Conservation (phyloP, 2,888 invertebrate species). For the Helicoverpa assulta region DNA sequence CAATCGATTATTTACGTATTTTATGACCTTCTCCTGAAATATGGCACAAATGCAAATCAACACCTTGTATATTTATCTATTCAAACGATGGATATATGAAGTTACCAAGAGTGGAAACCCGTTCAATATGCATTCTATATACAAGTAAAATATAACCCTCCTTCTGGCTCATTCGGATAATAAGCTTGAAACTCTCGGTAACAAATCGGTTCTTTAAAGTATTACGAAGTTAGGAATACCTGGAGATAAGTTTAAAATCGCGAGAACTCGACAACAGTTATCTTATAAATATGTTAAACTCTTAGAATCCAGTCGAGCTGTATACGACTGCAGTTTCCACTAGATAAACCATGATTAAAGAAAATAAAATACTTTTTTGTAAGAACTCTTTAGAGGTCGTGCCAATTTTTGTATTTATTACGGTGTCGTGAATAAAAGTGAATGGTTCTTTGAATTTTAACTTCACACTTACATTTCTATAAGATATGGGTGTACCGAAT, state of each 20-base stretch:
- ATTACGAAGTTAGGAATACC: constrained; percentile 44
- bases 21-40: no score
- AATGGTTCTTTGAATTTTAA: not conserved
- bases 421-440: not conserved
- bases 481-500: no score
- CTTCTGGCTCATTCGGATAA: not conserved
- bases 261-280: constrained; percentile 36
- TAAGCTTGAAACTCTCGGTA: constrained; percentile 25
- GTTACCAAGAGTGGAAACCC: no score
- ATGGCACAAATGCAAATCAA: no score
- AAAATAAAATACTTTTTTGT: constrained; percentile 5
- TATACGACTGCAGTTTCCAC: constrained; percentile 30
- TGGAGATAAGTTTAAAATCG: constrained; percentile 9
- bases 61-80: no score
- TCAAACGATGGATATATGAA: no score
- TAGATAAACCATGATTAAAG: constrained; percentile 3
- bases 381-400: constrained; percentile 14
- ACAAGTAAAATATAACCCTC: no score
- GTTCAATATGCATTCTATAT: no score
- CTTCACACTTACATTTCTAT: not conserved
- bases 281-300: constrained; percentile 56
- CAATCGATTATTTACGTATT: no score
- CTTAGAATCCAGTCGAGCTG: constrained; percentile 27
- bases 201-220: constrained; percentile 43
- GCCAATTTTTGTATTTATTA: constrained; percentile 23